Evolutionary conservation across 1,140 invertebrate genomes (phyloP).

Genomic region (Caenorhabditis brenneri): DNA sequence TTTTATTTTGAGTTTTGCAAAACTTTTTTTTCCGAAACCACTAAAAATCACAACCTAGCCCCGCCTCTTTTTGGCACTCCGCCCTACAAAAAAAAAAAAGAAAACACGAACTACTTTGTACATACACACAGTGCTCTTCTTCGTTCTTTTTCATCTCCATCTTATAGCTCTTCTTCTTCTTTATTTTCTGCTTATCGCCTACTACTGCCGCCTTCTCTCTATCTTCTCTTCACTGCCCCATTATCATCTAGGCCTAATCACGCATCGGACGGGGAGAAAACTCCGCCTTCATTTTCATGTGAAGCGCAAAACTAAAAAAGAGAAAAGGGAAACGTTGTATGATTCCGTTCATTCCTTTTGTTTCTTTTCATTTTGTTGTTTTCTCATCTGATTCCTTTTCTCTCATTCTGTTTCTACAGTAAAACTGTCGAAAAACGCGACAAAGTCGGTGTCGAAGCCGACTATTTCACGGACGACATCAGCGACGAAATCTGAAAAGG

Average conservation of each 20-base stretch:
- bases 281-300: slow-evolving; percentile 8
- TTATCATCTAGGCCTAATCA: slow-evolving; percentile 31
- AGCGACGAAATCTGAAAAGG: not conserved
- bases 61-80: not conserved
- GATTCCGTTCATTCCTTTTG: not conserved
- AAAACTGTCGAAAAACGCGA: not conserved
- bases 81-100: not conserved
- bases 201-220: not conserved
- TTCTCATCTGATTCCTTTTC: not conserved
- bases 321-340: not conserved
- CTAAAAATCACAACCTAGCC: not conserved
- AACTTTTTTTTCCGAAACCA: too few relatives aligned
- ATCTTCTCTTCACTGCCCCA: not conserved
- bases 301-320: not conserved
- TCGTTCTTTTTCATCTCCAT: slow-evolving; percentile 26
- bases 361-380: not conserved
- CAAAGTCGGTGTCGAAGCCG: not conserved
- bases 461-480: not conserved
- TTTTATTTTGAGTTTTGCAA: not conserved
- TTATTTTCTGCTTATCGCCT: not conserved
- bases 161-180: not conserved
- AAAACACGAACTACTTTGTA: not conserved
- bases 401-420: not conserved
- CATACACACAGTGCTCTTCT: not conserved
- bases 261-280: not conserved